phyloP scores from a whole-genome alignment of 2,797 vertebrate genomes.

The Poeciliopsis infans region DNA sequence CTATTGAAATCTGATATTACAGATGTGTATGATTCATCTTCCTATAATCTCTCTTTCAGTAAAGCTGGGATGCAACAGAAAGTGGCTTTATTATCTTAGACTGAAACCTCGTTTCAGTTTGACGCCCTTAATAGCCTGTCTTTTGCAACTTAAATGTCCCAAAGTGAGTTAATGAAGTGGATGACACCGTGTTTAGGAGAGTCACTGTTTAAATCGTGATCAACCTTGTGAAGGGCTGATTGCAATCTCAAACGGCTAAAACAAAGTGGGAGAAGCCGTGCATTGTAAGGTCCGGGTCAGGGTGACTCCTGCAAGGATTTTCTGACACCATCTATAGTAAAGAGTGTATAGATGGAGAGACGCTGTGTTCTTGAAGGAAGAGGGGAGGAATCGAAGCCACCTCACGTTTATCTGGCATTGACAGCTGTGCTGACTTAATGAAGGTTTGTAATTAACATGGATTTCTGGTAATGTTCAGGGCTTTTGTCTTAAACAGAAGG shows the following conservation, averaged over 20 bases:
- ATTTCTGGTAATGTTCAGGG: conserved; percentile 84
- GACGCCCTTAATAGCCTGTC: conserved; percentile 19
- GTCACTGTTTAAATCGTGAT: conserved; percentile 35
- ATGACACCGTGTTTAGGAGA: conserved; percentile 30
- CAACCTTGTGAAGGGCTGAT: conserved; percentile 42
- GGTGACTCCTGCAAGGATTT: conserved; percentile 70
- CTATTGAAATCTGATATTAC: not conserved
- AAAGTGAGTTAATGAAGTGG: conserved; percentile 31
- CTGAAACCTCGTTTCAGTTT: conserved; percentile 36
- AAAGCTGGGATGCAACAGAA: not conserved
- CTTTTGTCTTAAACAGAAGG: conserved; percentile 84
- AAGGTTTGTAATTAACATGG: conserved; percentile 86
- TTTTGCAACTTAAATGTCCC: conserved; percentile 16
- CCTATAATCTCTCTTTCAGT: conserved; percentile 10
- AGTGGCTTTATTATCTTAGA: conserved; percentile 22
- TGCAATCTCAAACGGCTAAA: conserved; percentile 34
- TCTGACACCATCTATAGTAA: conserved; percentile 60
- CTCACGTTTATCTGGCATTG: conserved; percentile 85
- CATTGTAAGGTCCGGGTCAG: conserved; percentile 40
- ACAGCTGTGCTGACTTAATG: conserved; percentile 88
- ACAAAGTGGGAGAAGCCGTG: conserved; percentile 22
- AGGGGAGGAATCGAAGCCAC: conserved; percentile 76
- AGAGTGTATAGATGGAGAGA: conserved; percentile 59
- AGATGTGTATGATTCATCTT: conserved; percentile 13
- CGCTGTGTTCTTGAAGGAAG: conserved; percentile 62